Percentiles rank a stretch among this genome's conserved stretches.
These are phyloP conservation scores for Bombylius discolor DNA, from an alignment of 2,888 invertebrate genomes.

Conservation along the genomic window DNA sequence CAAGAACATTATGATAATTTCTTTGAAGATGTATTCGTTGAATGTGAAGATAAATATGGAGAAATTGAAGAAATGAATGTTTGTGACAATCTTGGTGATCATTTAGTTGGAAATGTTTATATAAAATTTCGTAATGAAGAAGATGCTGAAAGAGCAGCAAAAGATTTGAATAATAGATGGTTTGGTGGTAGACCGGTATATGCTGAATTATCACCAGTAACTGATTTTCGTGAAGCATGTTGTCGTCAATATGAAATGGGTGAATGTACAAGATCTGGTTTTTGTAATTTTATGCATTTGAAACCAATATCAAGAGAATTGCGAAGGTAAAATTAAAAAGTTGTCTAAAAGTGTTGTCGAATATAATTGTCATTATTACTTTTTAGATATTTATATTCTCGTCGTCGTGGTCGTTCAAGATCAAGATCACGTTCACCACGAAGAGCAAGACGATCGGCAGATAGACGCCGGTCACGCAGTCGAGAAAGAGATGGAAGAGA, in stretches of 20 bases:
- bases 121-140: constrained; percentile 97
- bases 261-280: constrained; percentile 95
- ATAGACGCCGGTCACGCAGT: constrained; percentile 35
- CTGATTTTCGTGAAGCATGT: constrained; percentile 98
- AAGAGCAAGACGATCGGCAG: constrained; percentile 26
- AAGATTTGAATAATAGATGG: constrained; percentile 96
- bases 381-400: constrained; percentile 55
- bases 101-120: constrained; percentile 97
- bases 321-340: constrained; percentile 46
- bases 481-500: constrained; percentile 25
- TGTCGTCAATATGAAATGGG: constrained; percentile 99
- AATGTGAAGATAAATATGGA: constrained; percentile 97
- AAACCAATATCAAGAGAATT: constrained; percentile 95
- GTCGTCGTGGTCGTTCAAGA: constrained; percentile 44
- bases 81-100: constrained; percentile 97
- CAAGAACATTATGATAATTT: constrained; percentile 99
- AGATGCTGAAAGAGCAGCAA: constrained; percentile 95
- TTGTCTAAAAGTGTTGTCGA: no score
- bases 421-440: constrained; percentile 33
- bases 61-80: constrained; percentile 99
- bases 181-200: constrained; percentile 97
- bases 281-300: constrained; percentile 99
- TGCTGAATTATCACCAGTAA: constrained; percentile 96
- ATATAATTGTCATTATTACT: neutral
- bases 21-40: constrained; percentile 98